Conservation (phyloP, 2,797 vertebrate genomes). For the Sebastes aleutianus region DNA sequence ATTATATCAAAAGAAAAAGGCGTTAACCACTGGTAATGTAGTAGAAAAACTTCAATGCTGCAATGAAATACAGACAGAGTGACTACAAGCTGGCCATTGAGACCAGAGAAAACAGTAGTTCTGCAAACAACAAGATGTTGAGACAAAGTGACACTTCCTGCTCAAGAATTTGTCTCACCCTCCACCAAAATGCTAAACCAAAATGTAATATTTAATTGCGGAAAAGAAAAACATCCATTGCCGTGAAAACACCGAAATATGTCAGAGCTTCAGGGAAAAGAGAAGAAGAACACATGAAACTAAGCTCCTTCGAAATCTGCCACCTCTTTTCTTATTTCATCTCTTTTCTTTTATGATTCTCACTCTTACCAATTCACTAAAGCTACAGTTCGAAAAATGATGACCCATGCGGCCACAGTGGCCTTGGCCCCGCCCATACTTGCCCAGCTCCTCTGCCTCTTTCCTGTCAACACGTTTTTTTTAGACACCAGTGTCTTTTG, state of each 20-base stretch:
- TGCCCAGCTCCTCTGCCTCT: too few relatives aligned
- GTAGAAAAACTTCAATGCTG: neutral
- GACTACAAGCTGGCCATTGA: neutral
- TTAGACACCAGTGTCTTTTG: too few relatives aligned
- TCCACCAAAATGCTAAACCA: neutral
- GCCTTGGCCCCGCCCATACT: too few relatives aligned
- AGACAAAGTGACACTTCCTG: neutral
- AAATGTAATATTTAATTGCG: neutral
- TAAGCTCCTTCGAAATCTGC: neutral
- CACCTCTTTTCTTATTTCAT: neutral
- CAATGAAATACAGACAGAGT: neutral
- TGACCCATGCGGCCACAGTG: too few relatives aligned
- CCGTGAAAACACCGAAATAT: neutral
- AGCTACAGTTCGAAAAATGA: too few relatives aligned
- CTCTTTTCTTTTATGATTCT: neutral
- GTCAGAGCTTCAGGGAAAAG: neutral
- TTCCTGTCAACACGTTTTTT: too few relatives aligned
- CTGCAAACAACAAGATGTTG: neutral
- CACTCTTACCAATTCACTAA: neutral
- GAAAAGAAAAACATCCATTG: neutral
- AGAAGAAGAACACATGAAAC: neutral
- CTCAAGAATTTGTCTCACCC: neutral
- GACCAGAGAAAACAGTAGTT: neutral
- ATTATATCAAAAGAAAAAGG: constrained; percentile 2
- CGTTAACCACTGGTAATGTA: neutral